These are phyloP conservation scores for Auanema sp. DNA, from an alignment of 2,888 invertebrate species.

Conservation along the genomic window DNA sequence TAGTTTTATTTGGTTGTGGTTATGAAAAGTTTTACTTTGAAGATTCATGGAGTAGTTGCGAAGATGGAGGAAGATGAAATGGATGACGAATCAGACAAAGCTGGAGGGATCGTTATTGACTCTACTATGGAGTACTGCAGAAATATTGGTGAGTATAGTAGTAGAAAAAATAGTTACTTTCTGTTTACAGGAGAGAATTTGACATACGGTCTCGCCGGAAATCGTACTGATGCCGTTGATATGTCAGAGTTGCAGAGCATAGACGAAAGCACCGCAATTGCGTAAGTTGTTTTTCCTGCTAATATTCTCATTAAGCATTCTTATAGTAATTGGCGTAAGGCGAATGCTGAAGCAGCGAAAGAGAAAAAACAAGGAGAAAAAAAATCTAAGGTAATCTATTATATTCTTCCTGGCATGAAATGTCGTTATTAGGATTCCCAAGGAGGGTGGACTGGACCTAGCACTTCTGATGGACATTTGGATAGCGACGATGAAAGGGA, in stretches of 20 bases:
- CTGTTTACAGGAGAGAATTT: conserved; percentile 36
- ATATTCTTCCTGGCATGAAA: no score
- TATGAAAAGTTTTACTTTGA: neutral
- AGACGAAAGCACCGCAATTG: conserved; percentile 25
- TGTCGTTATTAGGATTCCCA: conserved; percentile 1
- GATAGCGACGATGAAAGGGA: conserved; percentile 49
- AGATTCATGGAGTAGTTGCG: conserved; percentile 13
- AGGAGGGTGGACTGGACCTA: conserved; percentile 33
- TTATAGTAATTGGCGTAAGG: conserved; percentile 18
- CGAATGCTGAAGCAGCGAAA: conserved; percentile 39
- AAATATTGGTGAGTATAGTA: conserved; percentile 44
- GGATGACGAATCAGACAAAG: conserved; percentile 16
- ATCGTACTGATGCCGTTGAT: conserved; percentile 53
- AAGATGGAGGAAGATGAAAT: conserved; percentile 45
- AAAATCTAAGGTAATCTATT: conserved; percentile 13
- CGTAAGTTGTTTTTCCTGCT: conserved; percentile 17
- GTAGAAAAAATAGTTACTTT: neutral
- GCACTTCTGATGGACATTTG: conserved; percentile 23
- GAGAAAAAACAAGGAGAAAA: conserved; percentile 27
- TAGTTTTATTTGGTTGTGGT: neutral
- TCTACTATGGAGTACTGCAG: conserved; percentile 62
- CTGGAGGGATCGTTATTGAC: conserved; percentile 50
- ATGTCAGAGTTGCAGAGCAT: conserved; percentile 32
- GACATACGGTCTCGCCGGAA: conserved; percentile 60
- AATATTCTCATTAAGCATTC: neutral